phyloP scores from a whole-genome alignment of 2,113 vertebrate species.

The Sigmodon hispidus region DNA sequence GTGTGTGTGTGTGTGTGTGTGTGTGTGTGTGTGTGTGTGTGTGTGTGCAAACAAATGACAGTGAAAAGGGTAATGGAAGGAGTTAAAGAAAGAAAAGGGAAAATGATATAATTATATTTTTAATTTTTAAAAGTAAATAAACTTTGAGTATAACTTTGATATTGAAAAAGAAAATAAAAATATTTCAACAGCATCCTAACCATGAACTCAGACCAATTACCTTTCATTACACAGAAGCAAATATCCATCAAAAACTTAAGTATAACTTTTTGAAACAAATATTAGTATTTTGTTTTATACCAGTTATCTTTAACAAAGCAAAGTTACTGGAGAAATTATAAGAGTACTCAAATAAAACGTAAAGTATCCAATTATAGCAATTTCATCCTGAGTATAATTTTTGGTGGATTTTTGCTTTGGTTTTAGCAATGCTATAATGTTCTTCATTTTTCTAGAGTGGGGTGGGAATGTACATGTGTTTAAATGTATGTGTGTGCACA shows the following conservation, averaged over 20 bases:
- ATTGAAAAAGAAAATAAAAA: not conserved
- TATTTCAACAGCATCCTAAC: not conserved
- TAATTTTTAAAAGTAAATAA: not conserved
- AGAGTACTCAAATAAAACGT: not conserved
- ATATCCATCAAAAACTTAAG: not conserved
- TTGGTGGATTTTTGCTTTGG: not conserved
- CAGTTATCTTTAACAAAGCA: not conserved
- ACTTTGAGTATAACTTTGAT: not conserved
- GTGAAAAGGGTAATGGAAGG: not conserved
- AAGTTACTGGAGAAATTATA: not conserved
- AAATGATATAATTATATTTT: not conserved
- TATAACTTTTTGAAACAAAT: not conserved
- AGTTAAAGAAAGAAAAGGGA: not conserved
- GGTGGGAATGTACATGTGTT: not conserved
- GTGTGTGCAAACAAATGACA: not conserved
- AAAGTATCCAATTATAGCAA: not conserved
- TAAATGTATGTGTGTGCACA: not conserved
- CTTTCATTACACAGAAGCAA: not conserved
- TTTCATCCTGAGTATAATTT: not conserved
- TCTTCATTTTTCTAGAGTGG: not conserved
- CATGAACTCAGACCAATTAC: not conserved
- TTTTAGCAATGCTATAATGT: not conserved
- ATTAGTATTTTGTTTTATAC: not conserved
- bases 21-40: not conserved
- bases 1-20: too few relatives aligned